Evolutionary conservation across 1,140 invertebrate species (phyloP).

Genomic region (Polypedilum pembai): DNA sequence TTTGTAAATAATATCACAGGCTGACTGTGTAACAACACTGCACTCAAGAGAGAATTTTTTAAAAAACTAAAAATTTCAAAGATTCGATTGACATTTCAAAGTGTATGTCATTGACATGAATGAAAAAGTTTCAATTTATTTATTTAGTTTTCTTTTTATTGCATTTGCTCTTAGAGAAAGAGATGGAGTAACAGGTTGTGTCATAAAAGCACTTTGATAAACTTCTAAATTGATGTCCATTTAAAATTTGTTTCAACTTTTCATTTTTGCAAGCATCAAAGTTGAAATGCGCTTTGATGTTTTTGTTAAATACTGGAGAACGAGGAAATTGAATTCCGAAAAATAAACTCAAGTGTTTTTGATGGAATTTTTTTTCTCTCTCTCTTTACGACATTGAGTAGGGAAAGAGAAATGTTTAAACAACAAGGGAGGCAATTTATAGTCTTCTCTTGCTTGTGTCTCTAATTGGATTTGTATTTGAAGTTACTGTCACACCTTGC

Average conservation of each 20-base stretch:
- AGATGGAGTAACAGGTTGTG: background rate
- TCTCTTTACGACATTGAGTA: background rate
- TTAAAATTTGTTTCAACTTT: background rate
- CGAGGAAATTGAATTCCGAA: background rate
- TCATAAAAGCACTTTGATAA: conserved; percentile 1
- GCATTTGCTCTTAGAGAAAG: background rate
- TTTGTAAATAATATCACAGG: too few species aligned
- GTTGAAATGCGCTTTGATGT: background rate
- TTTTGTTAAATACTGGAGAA: background rate
- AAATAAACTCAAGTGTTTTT: conserved; percentile 19
- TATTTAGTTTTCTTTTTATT: background rate
- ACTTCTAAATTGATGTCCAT: conserved; percentile 13
- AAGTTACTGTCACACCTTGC: too few species aligned
- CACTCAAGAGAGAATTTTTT: background rate
- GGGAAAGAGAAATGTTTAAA: background rate
- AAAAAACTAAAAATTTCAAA: background rate
- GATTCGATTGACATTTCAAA: conserved; percentile 13
- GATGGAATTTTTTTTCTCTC: background rate
- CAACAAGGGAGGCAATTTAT: background rate
- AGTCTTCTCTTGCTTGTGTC: background rate
- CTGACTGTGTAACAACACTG: too few species aligned
- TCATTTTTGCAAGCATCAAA: background rate
- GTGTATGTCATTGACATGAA: background rate
- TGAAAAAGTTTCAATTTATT: conserved; percentile 6
- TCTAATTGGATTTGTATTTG: conserved; percentile 15